Evolutionary conservation across 2,888 invertebrate genomes (phyloP).

Genomic region (Eilema caniola): DNA sequence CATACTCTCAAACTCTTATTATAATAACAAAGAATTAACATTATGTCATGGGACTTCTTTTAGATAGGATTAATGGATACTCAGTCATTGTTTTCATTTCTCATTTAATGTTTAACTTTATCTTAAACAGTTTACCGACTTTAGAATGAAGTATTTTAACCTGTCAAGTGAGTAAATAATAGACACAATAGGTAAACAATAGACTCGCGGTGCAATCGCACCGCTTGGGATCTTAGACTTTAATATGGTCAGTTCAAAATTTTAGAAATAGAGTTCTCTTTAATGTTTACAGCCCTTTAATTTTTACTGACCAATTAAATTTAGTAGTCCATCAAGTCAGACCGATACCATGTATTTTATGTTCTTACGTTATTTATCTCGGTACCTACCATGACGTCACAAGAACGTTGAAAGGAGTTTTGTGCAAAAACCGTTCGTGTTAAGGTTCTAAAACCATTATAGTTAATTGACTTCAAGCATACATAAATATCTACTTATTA

Average conservation of each 20-base stretch:
- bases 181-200: no score
- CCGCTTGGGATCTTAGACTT: no score
- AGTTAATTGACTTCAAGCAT: no score
- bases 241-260: background rate
- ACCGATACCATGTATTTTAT: background rate
- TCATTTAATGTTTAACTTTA: background rate
- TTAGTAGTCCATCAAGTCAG: background rate
- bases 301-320: background rate
- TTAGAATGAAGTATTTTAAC: background rate
- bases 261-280: no score
- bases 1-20: no score
- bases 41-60: background rate
- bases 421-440: no score
- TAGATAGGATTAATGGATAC: no score
- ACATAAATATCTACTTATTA: no score
- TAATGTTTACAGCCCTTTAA: background rate
- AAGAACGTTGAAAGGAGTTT: background rate
- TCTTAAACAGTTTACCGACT: background rate
- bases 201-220: no score
- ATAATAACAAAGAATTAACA: background rate
- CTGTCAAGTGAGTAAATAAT: no score
- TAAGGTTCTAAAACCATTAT: no score
- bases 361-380: background rate
- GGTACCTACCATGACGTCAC: background rate
- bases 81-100: background rate